Base-by-base conservation (phyloP, 2,888 invertebrate species). In the Theretra japonica region DNA sequence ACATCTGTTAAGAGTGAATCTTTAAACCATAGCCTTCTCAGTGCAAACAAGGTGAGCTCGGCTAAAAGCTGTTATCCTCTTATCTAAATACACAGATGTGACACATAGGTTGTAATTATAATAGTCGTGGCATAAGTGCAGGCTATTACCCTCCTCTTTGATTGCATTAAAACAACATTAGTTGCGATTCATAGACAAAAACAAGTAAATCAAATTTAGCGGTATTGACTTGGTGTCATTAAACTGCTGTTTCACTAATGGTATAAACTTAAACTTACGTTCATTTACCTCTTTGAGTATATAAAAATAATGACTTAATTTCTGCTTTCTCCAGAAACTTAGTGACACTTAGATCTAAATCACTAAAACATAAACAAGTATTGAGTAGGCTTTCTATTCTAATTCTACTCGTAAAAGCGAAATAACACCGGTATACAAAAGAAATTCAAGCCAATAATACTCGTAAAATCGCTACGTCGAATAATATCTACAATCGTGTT, bases 31-130 rank as follows among this genome's bases (percentile, higher is more conserved):
- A 57, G 56, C 33, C 57, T 41, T 33, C 69, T 50, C 7, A 71
- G 70, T 72, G 70, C 70, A 74, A 70, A 73, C 73, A 73, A 72
- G 70, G 17, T 56, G 56, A 59, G 53, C 65, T 17, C 70, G 69
- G 71, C 73, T 72, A 62, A 68, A 30, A 73, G 50, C 50, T 71
- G 48, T 70, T 62, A 62, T 25, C 23, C 23, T 48, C 48, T 48
- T 23, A 25, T 62, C 41, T 25, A 17, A 23, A 41, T 23, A 65
- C 17, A 65, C 17, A 65, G 23, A 48, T 65, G 48, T 25, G 17
- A 23, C 48, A 65, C 23, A 41, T 65, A 41, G 33, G 23, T 4
- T 48, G 21, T 33, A 65, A 23, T 23, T 65, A 8, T 23, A 41
- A 41, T 15, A 21, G 15, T 3, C 21, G 62, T 21, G 41, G 41